Evolutionary conservation across 2,888 invertebrate species (phyloP).

Genomic region (Callosobruchus maculatus): DNA sequence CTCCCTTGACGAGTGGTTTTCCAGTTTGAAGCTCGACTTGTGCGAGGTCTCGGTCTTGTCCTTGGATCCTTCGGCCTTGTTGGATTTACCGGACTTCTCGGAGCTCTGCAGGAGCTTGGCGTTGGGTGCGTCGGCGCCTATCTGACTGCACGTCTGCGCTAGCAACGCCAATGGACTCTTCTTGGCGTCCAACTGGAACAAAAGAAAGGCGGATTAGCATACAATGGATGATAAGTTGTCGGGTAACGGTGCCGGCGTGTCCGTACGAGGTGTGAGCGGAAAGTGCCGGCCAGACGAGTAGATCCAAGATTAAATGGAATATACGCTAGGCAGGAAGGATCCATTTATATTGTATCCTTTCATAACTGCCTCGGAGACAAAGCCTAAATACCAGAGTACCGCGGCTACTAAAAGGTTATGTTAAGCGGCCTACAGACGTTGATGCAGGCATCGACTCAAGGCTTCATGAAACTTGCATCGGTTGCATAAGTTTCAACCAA

Average conservation of each 20-base stretch:
- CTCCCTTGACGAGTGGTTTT: slow-evolving; percentile 10
- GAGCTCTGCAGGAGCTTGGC: slow-evolving; percentile 71
- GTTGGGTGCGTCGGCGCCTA: slow-evolving; percentile 84
- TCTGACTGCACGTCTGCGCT: slow-evolving; percentile 96
- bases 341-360: not conserved
- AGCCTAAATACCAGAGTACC: too few species aligned
- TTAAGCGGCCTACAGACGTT: too few species aligned
- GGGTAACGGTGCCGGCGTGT: not conserved
- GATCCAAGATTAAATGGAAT: not conserved
- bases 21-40: slow-evolving; percentile 63
- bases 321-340: not conserved
- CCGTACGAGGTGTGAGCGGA: not conserved
- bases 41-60: slow-evolving; percentile 57
- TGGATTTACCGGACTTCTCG: slow-evolving; percentile 62
- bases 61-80: slow-evolving; percentile 52
- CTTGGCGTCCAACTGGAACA: slow-evolving; percentile 93
- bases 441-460: too few species aligned
- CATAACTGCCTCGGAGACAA: too few species aligned
- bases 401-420: too few species aligned
- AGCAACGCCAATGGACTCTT: slow-evolving; percentile 93
- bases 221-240: not conserved
- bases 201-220: slow-evolving; percentile 32
- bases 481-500: too few species aligned
- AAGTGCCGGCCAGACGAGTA: not conserved
- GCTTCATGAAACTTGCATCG: too few species aligned